Percentiles rank a stretch among this genome's conserved stretches.
phyloP scores from a whole-genome alignment of 2,113 vertebrate species.

The Rhadina sibilatrix region DNA sequence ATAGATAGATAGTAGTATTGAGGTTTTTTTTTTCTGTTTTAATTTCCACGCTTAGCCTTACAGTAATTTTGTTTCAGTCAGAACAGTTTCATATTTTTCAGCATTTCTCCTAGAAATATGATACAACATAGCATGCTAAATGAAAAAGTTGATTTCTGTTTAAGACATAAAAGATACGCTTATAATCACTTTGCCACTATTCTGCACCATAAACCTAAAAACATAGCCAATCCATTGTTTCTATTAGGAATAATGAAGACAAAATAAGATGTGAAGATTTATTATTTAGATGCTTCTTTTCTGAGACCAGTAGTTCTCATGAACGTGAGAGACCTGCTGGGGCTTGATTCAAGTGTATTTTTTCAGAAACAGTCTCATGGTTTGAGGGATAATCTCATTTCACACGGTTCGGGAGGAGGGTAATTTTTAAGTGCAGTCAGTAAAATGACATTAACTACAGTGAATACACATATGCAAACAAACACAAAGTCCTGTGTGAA shows the following conservation, averaged over 20 bases:
- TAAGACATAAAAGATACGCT: not conserved
- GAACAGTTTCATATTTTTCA: not conserved
- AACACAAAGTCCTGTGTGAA: constrained; percentile 59
- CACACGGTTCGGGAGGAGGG: not conserved
- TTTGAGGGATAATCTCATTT: constrained; percentile 37
- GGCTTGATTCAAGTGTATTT: not conserved
- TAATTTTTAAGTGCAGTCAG: constrained; percentile 22
- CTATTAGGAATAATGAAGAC: not conserved
- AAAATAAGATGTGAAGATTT: not conserved
- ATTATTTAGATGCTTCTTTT: not conserved
- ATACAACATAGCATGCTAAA: not conserved
- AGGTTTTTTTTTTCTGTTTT: not conserved
- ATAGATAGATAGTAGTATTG: not conserved
- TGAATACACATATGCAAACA: constrained; percentile 30
- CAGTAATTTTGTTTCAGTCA: not conserved
- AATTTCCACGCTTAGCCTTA: not conserved
- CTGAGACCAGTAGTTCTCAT: not conserved
- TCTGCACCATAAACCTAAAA: not conserved
- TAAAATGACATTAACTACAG: constrained; percentile 50
- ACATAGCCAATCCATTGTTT: not conserved
- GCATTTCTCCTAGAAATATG: not conserved
- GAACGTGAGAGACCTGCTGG: not conserved
- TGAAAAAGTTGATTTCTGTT: not conserved
- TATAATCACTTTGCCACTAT: not conserved
- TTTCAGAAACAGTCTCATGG: not conserved